Evolutionary conservation across 2,888 invertebrate genomes (phyloP).

Genomic region (Ceriagrion tenellum): DNA sequence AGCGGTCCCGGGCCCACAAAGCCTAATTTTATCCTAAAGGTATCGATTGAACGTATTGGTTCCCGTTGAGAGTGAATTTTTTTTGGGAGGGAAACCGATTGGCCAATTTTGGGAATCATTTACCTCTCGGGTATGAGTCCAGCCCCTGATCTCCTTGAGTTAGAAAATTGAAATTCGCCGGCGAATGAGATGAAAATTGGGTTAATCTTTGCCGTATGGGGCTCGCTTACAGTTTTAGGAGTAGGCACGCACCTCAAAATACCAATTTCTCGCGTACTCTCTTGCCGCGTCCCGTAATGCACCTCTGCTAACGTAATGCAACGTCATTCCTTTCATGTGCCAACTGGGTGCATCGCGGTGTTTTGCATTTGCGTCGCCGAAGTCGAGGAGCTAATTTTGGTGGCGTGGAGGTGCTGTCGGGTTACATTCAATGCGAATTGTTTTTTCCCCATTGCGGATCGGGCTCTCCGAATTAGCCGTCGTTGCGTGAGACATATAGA

Average conservation of each 20-base stretch:
- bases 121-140: background rate
- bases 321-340: background rate
- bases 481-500: constrained; percentile 3
- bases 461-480: background rate
- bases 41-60: background rate
- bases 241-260: background rate
- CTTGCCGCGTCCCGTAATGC: no score
- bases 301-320: background rate
- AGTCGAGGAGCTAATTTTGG: background rate
- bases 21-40: background rate
- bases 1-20: background rate
- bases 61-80: background rate
- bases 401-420: background rate
- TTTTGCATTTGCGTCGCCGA: background rate
- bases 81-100: background rate
- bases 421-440: background rate
- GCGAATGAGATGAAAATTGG: background rate
- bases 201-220: background rate
- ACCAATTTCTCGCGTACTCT: background rate
- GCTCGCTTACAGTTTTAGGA: background rate
- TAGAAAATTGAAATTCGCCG: background rate
- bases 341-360: background rate
- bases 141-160: background rate
- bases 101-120: constrained; percentile 10
- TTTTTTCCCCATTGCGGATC: background rate